Base-by-base conservation (phyloP, 1,140 invertebrate genomes). In the Wasmannia auropunctata region DNA sequence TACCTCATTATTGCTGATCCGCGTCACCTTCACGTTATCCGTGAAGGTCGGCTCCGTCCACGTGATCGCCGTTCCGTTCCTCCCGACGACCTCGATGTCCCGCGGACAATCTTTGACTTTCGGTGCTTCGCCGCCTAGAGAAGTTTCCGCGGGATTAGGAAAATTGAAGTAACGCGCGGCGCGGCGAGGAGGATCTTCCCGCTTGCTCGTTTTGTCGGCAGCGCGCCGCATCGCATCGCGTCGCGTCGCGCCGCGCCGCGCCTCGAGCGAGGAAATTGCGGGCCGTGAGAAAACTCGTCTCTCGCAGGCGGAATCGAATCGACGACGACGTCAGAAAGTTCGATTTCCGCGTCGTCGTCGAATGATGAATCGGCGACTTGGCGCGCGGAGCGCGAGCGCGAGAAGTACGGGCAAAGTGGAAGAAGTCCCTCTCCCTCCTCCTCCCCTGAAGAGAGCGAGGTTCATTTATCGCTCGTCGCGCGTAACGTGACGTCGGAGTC, bases 21-120 rank as follows among this genome's bases (percentile, higher is more conserved):
- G 90, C 34, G 94, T 94, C 46, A 96, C 94, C 80, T 95, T 95
- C 22, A 96, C 95, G 87, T 96, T 96, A 90, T 96, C 96, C 14
- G 93, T 95, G 88, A 96, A 96, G 37, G 94, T 93, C 1, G 96
- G 96, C 85, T 96, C 96, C 16, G 92, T 93, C 96, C 96, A 96
- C 51, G 92, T 94, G 60, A 96, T 95, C 16, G 93, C 88, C 5
- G 94, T 94, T 40, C 93, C 92, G 70, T 95, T 95, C 51, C 87
- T 91, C 14, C 92, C 93, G 10, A 84, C 91, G 22, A 94, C 88
- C 86, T 95, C 91, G 74, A 95, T 94, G 89, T 95, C 91, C 46
- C 92, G 91, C n/a, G 95, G 94, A 81, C 95, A 95, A 87, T 92
- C 92, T 80, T 94, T 91, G 40, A 95, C 94, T 91, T 94, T 95